These are phyloP conservation scores for Elaeidobius kamerunicus DNA, from an alignment of 2,888 invertebrate genomes.

Conservation along the genomic window DNA sequence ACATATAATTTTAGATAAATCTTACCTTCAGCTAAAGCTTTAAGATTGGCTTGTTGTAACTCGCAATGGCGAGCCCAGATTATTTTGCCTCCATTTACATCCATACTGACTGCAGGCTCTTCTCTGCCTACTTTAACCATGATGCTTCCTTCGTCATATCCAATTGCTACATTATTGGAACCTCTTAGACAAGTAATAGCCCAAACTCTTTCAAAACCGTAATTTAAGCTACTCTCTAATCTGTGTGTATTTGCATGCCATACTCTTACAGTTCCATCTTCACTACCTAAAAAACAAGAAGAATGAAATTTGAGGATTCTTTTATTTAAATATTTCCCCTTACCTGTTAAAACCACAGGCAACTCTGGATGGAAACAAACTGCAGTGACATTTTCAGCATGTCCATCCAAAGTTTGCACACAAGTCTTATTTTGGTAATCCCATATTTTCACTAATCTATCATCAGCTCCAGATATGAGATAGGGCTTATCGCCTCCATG, in stretches of 20 bases:
- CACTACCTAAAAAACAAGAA: constrained; percentile 78
- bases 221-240: constrained; percentile 93
- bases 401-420: constrained; percentile 96
- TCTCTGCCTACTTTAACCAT: constrained; percentile 91
- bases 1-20: neutral
- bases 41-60: constrained; percentile 94
- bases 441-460: constrained; percentile 97
- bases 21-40: constrained; percentile 73
- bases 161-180: constrained; percentile 93
- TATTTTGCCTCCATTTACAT: constrained; percentile 96
- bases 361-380: constrained; percentile 98
- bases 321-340: neutral
- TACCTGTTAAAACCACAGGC: constrained; percentile 68
- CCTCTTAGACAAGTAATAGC: constrained; percentile 90
- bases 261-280: constrained; percentile 95
- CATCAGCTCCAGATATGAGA: constrained; percentile 97
- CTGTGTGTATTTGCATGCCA: constrained; percentile 99
- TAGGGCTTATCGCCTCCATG: constrained; percentile 98
- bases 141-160: constrained; percentile 62
- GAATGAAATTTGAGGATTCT: neutral
- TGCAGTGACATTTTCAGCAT: constrained; percentile 92
- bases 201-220: constrained; percentile 98
- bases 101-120: constrained; percentile 99
- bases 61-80: constrained; percentile 99
- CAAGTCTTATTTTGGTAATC: constrained; percentile 99